phyloP scores from a whole-genome alignment of 2,797 vertebrate genomes.

The Phrynocephalus forsythii region DNA sequence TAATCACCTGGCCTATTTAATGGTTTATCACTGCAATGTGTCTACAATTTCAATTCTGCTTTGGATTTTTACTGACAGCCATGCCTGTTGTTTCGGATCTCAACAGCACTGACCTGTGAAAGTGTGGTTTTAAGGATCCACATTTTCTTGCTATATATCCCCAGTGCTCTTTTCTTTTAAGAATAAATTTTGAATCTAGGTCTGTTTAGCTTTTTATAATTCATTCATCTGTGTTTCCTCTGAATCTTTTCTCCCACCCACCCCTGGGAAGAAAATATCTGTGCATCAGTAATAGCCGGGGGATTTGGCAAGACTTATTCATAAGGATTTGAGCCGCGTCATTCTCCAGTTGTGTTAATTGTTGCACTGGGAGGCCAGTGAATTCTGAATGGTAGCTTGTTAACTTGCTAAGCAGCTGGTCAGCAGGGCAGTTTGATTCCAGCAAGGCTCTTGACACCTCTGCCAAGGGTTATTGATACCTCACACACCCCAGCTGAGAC shows the following conservation, averaged over 20 bases:
- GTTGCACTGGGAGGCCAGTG: constrained; percentile 68
- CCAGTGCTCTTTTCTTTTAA: constrained; percentile 22
- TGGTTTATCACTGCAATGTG: constrained; percentile 58
- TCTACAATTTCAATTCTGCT: constrained; percentile 58
- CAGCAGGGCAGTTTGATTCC: constrained; percentile 83
- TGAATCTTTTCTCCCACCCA: neutral
- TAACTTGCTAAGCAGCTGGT: constrained; percentile 86
- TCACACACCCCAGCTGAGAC: constrained; percentile 83
- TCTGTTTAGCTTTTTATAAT: constrained; percentile 7
- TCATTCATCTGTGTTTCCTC: neutral
- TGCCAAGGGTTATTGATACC: constrained; percentile 85
- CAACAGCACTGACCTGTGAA: neutral
- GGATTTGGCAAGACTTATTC: constrained; percentile 49
- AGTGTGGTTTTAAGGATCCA: neutral
- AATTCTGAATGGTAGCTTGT: constrained; percentile 76
- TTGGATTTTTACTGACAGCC: constrained; percentile 42
- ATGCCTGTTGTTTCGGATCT: constrained; percentile 15
- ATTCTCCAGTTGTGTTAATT: constrained; percentile 81
- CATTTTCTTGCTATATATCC: constrained; percentile 24
- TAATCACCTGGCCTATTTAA: constrained; percentile 47
- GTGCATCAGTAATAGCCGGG: constrained; percentile 56
- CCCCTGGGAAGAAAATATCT: constrained; percentile 41
- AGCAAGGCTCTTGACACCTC: constrained; percentile 82
- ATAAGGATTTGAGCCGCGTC: constrained; percentile 60
- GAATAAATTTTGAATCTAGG: constrained; percentile 32